Evolutionary conservation across 92 coral and sea anemone genomes (phyloP).

Genomic region (Hydrozoanthus gracilis): DNA sequence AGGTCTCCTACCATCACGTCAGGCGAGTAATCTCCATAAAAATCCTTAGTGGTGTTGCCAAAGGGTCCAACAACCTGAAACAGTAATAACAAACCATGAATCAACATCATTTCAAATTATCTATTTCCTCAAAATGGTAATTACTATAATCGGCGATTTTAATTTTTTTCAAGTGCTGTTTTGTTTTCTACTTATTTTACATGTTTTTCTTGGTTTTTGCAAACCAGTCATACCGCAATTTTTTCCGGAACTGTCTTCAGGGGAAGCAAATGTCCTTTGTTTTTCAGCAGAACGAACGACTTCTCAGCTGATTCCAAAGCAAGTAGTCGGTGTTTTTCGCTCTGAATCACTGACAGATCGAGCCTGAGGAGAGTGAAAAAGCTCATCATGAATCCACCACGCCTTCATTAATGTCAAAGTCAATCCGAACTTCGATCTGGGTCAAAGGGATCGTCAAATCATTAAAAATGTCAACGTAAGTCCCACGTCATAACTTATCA

Average conservation of each 20-base stretch:
- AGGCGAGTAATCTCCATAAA: constrained; percentile 60
- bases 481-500: too few relatives aligned
- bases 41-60: constrained; percentile 47
- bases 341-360: constrained; percentile 50
- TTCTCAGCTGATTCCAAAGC: constrained; percentile 57
- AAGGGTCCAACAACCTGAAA: constrained; percentile 59
- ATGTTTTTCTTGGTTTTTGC: too few relatives aligned
- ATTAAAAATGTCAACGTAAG: too few relatives aligned
- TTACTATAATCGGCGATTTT: too few relatives aligned
- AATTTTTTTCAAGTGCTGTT: too few relatives aligned
- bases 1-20: constrained; percentile 45
- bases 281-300: constrained; percentile 58
- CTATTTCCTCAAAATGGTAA: not conserved
- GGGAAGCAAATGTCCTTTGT: constrained; percentile 48
- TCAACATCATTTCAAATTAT: not conserved
- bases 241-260: constrained; percentile 44
- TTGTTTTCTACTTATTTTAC: too few relatives aligned
- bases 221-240: constrained; percentile 39
- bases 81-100: not conserved
- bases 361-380: constrained; percentile 17
- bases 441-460: too few relatives aligned
- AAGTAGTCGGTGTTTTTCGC: constrained; percentile 44
- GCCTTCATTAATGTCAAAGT: too few relatives aligned
- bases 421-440: too few relatives aligned
- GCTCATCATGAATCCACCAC: not conserved